phyloP scores from a whole-genome alignment of 1,140 invertebrate species.

The Calephelis virginiensis region DNA sequence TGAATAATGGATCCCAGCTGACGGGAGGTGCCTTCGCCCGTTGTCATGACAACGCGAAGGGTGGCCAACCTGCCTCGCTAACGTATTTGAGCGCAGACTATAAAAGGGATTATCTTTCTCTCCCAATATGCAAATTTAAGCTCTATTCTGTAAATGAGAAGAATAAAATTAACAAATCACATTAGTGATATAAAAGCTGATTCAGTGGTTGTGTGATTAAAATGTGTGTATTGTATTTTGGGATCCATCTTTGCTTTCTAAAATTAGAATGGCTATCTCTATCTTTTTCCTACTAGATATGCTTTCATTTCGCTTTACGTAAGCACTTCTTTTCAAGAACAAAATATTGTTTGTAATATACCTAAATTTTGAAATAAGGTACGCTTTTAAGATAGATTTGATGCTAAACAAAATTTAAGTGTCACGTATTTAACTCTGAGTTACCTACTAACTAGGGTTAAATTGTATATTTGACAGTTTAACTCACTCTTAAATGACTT shows the following conservation, averaged over 20 bases:
- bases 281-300: conserved; percentile 51
- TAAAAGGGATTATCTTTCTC: conserved; percentile 49
- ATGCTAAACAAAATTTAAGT: no score
- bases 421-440: no score
- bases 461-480: no score
- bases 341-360: no score
- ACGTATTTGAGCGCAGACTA: conserved; percentile 54
- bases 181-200: conserved; percentile 50
- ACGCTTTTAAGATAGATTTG: not conserved
- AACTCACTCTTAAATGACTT: no score
- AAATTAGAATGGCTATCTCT: conserved; percentile 64
- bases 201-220: conserved; percentile 54
- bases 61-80: conserved; percentile 69
- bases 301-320: conserved; percentile 28
- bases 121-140: conserved; percentile 46
- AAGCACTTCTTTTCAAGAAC: no score
- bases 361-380: not conserved
- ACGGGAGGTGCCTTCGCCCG: conserved; percentile 71
- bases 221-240: conserved; percentile 70
- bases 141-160: conserved; percentile 48
- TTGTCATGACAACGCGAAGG: conserved; percentile 69
- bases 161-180: conserved; percentile 49
- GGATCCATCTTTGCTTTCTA: conserved; percentile 77
- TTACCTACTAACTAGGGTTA: no score
- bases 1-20: conserved; percentile 75